Conservation (phyloP, 37 sponge, comb jelly and placozoan genomes). For the Halichondria panicea region DNA sequence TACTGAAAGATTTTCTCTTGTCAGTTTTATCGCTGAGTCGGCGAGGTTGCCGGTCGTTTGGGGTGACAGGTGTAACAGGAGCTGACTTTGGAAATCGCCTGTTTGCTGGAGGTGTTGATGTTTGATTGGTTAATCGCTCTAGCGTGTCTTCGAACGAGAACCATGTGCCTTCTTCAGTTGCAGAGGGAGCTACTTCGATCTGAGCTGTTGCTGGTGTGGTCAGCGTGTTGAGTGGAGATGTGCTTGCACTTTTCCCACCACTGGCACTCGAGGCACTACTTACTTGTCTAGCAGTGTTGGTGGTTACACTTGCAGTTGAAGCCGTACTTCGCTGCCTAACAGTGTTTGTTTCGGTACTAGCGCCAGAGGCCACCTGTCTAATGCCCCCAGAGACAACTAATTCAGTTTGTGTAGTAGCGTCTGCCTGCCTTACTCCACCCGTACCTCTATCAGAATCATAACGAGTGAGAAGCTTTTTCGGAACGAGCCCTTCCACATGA, state of each 20-base stretch:
- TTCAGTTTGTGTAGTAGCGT: constrained; percentile 25
- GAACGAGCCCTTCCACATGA: constrained; percentile 39
- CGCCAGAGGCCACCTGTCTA: too few relatives aligned
- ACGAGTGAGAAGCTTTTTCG: constrained; percentile 22
- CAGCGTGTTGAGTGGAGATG: too few relatives aligned
- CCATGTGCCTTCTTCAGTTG: neutral
- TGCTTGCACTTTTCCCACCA: neutral
- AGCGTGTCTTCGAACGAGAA: neutral
- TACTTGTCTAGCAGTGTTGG: too few relatives aligned
- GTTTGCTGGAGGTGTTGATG: neutral
- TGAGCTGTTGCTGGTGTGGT: too few relatives aligned
- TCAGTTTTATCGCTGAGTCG: neutral
- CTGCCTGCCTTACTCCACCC: neutral
- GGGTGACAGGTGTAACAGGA: neutral
- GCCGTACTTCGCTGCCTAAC: too few relatives aligned
- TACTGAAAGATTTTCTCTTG: neutral
- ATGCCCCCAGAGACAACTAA: neutral
- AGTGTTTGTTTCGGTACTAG: too few relatives aligned
- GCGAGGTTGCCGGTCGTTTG: neutral
- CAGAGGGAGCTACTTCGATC: too few relatives aligned
- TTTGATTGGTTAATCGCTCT: neutral
- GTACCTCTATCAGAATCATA: constrained; percentile 10
- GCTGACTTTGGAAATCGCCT: neutral
- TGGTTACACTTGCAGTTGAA: too few relatives aligned
- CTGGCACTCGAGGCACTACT: constrained; percentile 12